Conservation (phyloP, 2,113 vertebrate species). For the Chauna torquata region DNA sequence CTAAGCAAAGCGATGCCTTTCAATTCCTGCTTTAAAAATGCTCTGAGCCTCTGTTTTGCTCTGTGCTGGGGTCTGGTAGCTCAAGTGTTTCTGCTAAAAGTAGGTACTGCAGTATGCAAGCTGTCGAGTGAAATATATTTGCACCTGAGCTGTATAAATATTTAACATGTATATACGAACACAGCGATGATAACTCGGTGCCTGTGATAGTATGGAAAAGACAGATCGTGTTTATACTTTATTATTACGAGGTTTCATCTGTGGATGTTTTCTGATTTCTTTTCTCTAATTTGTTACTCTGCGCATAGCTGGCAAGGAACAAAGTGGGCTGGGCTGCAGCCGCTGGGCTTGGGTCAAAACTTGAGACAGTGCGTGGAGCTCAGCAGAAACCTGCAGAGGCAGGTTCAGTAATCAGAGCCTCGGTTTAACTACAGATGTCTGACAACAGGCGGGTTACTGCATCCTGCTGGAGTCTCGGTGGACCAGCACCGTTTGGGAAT, state of each 20-base stretch:
- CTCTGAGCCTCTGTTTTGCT: background rate
- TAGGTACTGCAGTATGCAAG: background rate
- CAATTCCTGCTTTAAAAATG: background rate
- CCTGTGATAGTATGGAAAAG: background rate
- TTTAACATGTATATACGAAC: background rate
- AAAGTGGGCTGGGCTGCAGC: background rate
- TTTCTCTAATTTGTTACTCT: background rate
- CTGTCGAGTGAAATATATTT: constrained; percentile 2
- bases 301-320: background rate
- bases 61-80: background rate
- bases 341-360: background rate
- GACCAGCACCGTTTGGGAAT: background rate
- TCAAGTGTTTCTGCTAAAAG: background rate
- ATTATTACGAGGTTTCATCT: background rate
- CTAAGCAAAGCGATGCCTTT: background rate
- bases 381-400: background rate
- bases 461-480: background rate
- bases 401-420: background rate
- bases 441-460: background rate
- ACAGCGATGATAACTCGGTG: background rate
- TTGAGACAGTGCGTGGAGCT: background rate
- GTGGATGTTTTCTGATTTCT: background rate
- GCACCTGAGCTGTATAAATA: constrained; percentile 22
- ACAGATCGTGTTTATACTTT: background rate
- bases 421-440: background rate